Conservation (phyloP, 2,797 vertebrate genomes). For the Acanthurus leucopareius region DNA sequence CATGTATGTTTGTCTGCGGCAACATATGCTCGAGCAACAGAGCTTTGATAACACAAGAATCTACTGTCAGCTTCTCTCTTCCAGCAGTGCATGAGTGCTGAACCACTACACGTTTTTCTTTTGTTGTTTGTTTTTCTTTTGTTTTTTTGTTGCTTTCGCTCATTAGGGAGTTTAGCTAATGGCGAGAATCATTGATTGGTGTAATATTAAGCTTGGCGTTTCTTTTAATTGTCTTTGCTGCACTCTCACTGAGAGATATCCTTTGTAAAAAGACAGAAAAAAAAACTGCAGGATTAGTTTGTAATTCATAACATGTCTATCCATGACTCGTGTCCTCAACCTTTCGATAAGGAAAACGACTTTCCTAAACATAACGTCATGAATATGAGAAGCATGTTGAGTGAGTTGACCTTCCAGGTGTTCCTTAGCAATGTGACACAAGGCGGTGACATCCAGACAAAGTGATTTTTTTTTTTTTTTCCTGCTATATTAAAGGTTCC, state of each 20-base stretch:
- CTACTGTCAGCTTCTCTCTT: slow-evolving; percentile 50
- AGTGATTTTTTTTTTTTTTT: slow-evolving; percentile 53
- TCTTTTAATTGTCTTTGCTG: slow-evolving; percentile 18
- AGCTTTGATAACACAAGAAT: slow-evolving; percentile 69
- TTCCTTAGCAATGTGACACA: slow-evolving; percentile 62
- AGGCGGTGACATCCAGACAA: slow-evolving; percentile 57
- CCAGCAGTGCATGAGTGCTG: slow-evolving; percentile 24
- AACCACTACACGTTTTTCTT: slow-evolving; percentile 19
- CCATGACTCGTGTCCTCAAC: slow-evolving; percentile 51
- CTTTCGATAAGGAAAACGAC: slow-evolving; percentile 55
- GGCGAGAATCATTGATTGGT: slow-evolving; percentile 25
- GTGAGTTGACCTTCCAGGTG: slow-evolving; percentile 60
- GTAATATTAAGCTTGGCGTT: slow-evolving; percentile 1
- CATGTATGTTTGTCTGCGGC: slow-evolving; percentile 68
- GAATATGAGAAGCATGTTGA: slow-evolving; percentile 45
- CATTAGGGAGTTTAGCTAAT: slow-evolving; percentile 42
- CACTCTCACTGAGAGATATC: not conserved
- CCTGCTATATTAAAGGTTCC: slow-evolving; percentile 49
- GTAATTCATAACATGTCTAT: slow-evolving; percentile 23
- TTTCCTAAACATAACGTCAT: slow-evolving; percentile 53
- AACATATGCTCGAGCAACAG: slow-evolving; percentile 70
- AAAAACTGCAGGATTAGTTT: slow-evolving; percentile 21
- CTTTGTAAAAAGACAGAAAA: slow-evolving; percentile 8
- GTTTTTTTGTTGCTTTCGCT: slow-evolving; percentile 4
- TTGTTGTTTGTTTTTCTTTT: slow-evolving; percentile 5